These are phyloP conservation scores for Paramisgurnus dabryanus DNA, from an alignment of 2,113 vertebrate genomes.

Conservation along the genomic window DNA sequence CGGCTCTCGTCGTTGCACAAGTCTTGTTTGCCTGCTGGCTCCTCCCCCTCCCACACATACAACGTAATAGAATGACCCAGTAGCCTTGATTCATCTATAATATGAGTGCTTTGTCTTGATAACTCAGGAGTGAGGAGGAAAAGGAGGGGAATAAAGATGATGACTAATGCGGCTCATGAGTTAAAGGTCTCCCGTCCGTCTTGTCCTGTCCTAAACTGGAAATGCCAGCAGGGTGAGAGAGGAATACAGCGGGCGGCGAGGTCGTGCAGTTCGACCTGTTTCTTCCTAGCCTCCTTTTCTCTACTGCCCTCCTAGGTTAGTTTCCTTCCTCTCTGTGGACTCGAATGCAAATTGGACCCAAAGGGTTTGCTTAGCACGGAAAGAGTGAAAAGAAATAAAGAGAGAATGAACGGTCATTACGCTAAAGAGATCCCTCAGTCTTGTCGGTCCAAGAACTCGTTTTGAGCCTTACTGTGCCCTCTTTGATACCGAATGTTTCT, in stretches of 20 bases:
- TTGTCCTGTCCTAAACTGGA: constrained; percentile 65
- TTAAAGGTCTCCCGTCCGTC: constrained; percentile 68
- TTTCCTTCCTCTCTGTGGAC: constrained; percentile 61
- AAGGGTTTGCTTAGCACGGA: constrained; percentile 16
- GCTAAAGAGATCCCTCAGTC: constrained; percentile 60
- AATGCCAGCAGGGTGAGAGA: constrained; percentile 63
- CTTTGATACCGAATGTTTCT: constrained; percentile 51
- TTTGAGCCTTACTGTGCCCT: constrained; percentile 51
- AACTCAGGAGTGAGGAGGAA: constrained; percentile 60
- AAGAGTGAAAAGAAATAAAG: constrained; percentile 3
- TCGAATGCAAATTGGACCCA: constrained; percentile 45
- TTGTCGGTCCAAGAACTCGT: constrained; percentile 49
- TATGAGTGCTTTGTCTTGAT: constrained; percentile 70
- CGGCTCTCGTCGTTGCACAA: constrained; percentile 58
- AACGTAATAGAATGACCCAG: constrained; percentile 60
- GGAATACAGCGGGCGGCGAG: neutral
- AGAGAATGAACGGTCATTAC: constrained; percentile 44
- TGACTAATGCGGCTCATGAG: constrained; percentile 70
- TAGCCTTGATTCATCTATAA: constrained; percentile 58
- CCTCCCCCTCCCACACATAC: constrained; percentile 56
- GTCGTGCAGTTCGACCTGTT: neutral
- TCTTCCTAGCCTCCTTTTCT: neutral
- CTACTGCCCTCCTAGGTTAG: constrained; percentile 44
- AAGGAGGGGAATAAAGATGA: constrained; percentile 58
- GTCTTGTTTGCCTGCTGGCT: constrained; percentile 36